Conservation (phyloP, 2,888 invertebrate species). For the Zygaena filipendulae region DNA sequence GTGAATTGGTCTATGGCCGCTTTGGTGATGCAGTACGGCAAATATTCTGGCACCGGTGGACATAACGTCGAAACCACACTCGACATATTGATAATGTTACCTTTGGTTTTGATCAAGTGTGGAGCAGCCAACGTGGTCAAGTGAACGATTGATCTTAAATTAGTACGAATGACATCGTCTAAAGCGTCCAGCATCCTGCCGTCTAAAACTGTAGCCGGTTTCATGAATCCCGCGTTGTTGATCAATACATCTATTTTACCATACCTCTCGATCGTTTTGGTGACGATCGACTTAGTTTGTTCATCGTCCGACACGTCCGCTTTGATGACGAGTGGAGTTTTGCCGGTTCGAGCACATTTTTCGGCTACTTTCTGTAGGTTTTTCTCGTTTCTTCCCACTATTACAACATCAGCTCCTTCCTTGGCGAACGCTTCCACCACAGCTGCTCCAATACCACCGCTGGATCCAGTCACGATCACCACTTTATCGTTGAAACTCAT, state of each 20-base stretch:
- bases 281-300: constrained; percentile 20
- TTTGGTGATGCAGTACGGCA: constrained; percentile 74
- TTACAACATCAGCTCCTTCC: constrained; percentile 24
- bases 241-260: constrained; percentile 29
- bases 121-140: constrained; percentile 25
- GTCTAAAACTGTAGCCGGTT: constrained; percentile 16
- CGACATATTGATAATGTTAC: constrained; percentile 34
- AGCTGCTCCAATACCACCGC: constrained; percentile 15
- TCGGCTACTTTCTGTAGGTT: constrained; percentile 21
- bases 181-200: constrained; percentile 21
- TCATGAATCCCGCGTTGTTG: constrained; percentile 29
- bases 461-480: constrained; percentile 13
- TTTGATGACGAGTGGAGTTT: constrained; percentile 20
- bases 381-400: constrained; percentile 24
- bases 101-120: constrained; percentile 24
- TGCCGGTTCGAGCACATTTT: constrained; percentile 18
- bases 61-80: no score
- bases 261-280: constrained; percentile 23
- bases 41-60: background rate
- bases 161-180: constrained; percentile 25
- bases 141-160: constrained; percentile 23
- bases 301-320: constrained; percentile 27
- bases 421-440: constrained; percentile 20
- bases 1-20: constrained; percentile 80
- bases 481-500: constrained; percentile 19